These are phyloP conservation scores for Diplolepis rosae DNA, from an alignment of 2,888 invertebrate species.

Conservation along the genomic window DNA sequence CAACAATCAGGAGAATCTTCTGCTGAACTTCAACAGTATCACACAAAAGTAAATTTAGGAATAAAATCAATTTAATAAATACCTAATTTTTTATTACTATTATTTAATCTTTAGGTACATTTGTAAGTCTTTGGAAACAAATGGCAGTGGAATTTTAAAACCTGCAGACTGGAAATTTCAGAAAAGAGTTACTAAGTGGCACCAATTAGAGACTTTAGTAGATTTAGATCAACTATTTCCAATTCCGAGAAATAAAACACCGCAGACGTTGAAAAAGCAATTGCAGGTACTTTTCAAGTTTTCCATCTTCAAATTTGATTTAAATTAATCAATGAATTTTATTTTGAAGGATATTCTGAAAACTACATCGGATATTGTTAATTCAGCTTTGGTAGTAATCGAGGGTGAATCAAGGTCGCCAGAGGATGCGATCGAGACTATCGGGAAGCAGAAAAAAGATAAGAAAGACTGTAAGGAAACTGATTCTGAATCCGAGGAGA, in stretches of 20 bases:
- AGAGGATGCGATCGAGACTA: conserved; percentile 79
- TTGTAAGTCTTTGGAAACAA: conserved; percentile 79
- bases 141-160: conserved; percentile 75
- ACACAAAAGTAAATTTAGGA: conserved; percentile 56
- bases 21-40: conserved; percentile 76
- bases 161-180: conserved; percentile 87
- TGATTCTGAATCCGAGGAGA: conserved; percentile 56
- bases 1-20: conserved; percentile 78
- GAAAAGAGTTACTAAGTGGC: conserved; percentile 82
- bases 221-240: conserved; percentile 86
- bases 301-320: not conserved
- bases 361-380: conserved; percentile 77
- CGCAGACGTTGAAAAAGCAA: conserved; percentile 80
- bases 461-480: conserved; percentile 72
- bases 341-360: conserved; percentile 78
- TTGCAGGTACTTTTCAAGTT: conserved; percentile 76
- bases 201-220: conserved; percentile 83
- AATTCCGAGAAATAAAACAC: conserved; percentile 78
- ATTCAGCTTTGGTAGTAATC: conserved; percentile 82
- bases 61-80: not conserved
- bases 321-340: not conserved
- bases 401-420: conserved; percentile 82
- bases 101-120: conserved; percentile 73
- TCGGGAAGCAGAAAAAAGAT: conserved; percentile 78
- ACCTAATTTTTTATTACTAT: not conserved